These are phyloP conservation scores for Ctena decussata DNA, from an alignment of 2,888 invertebrate species.

Conservation along the genomic window DNA sequence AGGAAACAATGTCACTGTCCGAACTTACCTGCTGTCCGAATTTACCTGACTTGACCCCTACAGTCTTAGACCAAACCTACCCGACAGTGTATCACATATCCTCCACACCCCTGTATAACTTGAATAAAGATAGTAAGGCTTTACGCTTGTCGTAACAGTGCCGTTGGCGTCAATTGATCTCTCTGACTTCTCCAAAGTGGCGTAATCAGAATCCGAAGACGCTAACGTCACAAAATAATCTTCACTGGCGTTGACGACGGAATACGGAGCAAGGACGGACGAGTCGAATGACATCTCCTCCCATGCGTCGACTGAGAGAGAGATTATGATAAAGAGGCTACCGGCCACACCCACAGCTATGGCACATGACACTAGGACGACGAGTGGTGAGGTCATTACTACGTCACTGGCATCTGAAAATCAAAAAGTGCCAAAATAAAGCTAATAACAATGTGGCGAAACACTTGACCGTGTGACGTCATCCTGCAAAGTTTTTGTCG, in stretches of 20 bases:
- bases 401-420: neutral
- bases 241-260: constrained; percentile 41
- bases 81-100: constrained; percentile 68
- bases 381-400: constrained; percentile 67
- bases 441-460: too few species aligned
- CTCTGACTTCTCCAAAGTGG: constrained; percentile 30
- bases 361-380: constrained; percentile 70
- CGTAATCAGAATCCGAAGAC: constrained; percentile 44
- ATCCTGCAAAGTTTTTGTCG: too few species aligned
- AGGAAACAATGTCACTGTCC: too few species aligned
- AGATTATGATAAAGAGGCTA: constrained; percentile 69
- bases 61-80: too few species aligned
- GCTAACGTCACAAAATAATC: constrained; percentile 52
- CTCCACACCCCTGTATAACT: constrained; percentile 69
- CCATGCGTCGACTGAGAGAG: constrained; percentile 69
- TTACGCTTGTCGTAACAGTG: constrained; percentile 25
- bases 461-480: too few species aligned
- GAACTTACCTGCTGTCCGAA: too few species aligned
- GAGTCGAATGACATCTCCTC: constrained; percentile 61
- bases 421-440: too few species aligned
- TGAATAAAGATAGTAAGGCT: constrained; percentile 57
- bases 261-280: constrained; percentile 36
- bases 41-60: too few species aligned
- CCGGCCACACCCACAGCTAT: constrained; percentile 64
- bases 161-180: constrained; percentile 21